Percentiles rank a stretch among this genome's conserved stretches.
phyloP scores from a whole-genome alignment of 2,113 vertebrate species.

The Rhinolophus ferrumequinum region DNA sequence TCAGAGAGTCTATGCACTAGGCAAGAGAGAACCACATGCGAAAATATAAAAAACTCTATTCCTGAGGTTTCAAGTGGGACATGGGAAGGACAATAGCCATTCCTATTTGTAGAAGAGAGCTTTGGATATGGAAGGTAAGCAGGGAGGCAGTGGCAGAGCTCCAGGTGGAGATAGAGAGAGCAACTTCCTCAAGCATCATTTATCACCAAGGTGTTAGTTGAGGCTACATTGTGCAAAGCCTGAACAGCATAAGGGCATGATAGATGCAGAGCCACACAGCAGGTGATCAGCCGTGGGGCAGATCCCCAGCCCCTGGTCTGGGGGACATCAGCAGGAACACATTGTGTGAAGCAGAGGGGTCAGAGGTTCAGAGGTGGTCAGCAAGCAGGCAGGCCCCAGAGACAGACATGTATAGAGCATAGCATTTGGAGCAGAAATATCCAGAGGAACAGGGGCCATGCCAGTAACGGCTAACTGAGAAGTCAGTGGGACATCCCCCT shows the following conservation, averaged over 20 bases:
- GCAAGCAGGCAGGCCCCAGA: not conserved
- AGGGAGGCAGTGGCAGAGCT: not conserved
- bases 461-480: not conserved
- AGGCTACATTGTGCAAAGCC: not conserved
- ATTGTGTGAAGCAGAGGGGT: not conserved
- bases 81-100: not conserved
- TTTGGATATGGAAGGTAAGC: not conserved
- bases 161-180: not conserved
- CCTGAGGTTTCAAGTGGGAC: not conserved
- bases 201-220: not conserved
- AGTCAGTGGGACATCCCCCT: not conserved
- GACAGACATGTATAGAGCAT: too few species aligned
- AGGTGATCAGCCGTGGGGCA: not conserved
- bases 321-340: not conserved
- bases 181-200: not conserved
- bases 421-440: not conserved
- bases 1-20: not conserved
- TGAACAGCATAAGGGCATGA: not conserved
- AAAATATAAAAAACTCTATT: not conserved
- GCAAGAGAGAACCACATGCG: not conserved
- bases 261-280: not conserved
- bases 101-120: not conserved
- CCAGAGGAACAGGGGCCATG: not conserved
- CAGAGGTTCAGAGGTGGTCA: not conserved
- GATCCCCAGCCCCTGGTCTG: not conserved